Conservation (phyloP, 2,797 vertebrate species). For the Scolopax bukidnonensis region DNA sequence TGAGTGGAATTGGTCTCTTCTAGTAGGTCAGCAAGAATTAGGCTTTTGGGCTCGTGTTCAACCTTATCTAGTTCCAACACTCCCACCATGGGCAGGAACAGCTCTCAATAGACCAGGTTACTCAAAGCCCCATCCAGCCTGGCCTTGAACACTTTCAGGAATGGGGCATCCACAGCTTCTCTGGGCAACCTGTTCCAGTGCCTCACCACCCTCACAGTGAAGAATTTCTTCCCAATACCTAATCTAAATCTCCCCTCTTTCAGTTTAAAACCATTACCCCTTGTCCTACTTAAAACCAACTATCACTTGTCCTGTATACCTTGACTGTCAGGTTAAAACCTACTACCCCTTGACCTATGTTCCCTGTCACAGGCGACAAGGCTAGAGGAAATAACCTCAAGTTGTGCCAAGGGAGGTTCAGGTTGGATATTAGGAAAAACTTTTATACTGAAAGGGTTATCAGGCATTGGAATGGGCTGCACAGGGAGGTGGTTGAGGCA, state of each 20-base stretch:
- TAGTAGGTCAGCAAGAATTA: conserved; percentile 42
- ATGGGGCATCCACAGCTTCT: not conserved
- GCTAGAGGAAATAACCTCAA: too few species aligned
- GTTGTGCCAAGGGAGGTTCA: too few species aligned
- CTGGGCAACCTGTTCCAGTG: not conserved
- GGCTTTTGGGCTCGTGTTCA: not conserved
- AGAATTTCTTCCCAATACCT: not conserved
- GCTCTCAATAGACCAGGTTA: not conserved
- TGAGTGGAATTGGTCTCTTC: conserved; percentile 12
- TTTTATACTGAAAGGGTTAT: too few species aligned
- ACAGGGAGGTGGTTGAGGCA: too few species aligned
- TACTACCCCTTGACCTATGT: not conserved
- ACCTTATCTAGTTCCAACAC: not conserved
- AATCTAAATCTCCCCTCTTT: not conserved
- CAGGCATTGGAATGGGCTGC: too few species aligned
- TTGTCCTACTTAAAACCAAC: not conserved
- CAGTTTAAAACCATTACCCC: not conserved
- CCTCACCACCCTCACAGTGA: not conserved
- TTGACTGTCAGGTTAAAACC: not conserved
- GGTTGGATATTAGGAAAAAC: too few species aligned
- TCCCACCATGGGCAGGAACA: not conserved
- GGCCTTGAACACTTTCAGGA: not conserved
- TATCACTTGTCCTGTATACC: too few species aligned
- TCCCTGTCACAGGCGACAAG: not conserved
- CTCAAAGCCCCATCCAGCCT: not conserved